phyloP scores from a whole-genome alignment of 2,797 vertebrate species.

The Falco biarmicus region DNA sequence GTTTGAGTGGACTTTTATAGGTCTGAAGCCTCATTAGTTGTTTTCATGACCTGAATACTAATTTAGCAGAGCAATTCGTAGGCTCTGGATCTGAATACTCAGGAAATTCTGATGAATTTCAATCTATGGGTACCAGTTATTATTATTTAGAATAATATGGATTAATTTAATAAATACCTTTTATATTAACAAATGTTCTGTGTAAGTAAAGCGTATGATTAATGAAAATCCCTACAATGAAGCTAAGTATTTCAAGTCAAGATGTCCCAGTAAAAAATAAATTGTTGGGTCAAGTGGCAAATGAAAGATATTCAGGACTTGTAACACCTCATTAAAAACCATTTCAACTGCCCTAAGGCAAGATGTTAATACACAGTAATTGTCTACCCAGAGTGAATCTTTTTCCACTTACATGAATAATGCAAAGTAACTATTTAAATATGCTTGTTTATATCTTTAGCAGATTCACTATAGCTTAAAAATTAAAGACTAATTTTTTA shows the following conservation, averaged over 20 bases:
- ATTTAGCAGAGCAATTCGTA: constrained; percentile 1
- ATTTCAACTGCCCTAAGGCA: constrained; percentile 63
- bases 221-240: constrained; percentile 16
- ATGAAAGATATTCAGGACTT: constrained; percentile 64
- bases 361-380: constrained; percentile 72
- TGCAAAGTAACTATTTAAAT: constrained; percentile 61
- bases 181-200: not conserved
- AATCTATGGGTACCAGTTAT: not conserved
- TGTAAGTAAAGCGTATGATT: not conserved
- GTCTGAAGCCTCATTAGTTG: constrained; percentile 71
- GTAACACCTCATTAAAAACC: constrained; percentile 70
- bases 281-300: constrained; percentile 62
- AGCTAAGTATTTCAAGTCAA: constrained; percentile 35
- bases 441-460: constrained; percentile 57
- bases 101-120: constrained; percentile 30
- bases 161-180: constrained; percentile 3
- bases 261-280: constrained; percentile 53
- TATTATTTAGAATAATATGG: not conserved
- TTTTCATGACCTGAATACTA: constrained; percentile 61
- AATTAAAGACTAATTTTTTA: not conserved
- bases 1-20: constrained; percentile 64
- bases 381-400: constrained; percentile 52
- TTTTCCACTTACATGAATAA: constrained; percentile 68
- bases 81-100: not conserved
- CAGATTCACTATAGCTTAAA: constrained; percentile 31